A percentile compares a stretch with the other conserved stretches of the same genome.
Evolutionary conservation across 2,888 invertebrate genomes (phyloP).

Genomic region (Tenthredo distinguenda): DNA sequence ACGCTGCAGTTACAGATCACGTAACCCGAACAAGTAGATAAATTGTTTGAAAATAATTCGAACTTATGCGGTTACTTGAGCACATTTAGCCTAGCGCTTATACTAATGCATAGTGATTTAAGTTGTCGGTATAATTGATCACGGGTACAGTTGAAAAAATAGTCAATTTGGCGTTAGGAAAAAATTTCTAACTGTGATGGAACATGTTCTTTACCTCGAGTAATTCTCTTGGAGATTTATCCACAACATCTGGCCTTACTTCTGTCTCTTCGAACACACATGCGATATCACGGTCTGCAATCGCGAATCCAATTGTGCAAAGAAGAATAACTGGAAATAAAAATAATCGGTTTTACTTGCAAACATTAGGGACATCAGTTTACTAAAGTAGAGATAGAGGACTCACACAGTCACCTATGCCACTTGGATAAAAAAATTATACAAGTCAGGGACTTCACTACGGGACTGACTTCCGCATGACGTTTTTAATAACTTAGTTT

Average conservation of each 20-base stretch:
- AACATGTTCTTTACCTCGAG: neutral
- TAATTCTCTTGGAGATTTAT: neutral
- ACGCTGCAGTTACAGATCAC: neutral
- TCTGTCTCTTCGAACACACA: neutral
- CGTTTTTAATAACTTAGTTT: too few relatives aligned
- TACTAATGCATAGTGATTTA: neutral
- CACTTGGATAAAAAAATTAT: too few relatives aligned
- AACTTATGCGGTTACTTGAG: neutral
- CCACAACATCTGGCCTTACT: neutral
- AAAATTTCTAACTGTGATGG: too few relatives aligned
- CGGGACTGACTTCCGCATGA: too few relatives aligned
- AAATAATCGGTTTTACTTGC: neutral
- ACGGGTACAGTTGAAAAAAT: too few relatives aligned
- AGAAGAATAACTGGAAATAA: neutral
- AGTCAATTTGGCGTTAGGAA: too few relatives aligned
- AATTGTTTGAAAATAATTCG: neutral
- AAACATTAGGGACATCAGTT: neutral
- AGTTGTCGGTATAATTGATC: too few relatives aligned
- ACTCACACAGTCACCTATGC: too few relatives aligned
- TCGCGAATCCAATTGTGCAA: neutral
- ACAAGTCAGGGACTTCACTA: too few relatives aligned
- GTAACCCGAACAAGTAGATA: neutral
- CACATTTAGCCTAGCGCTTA: neutral
- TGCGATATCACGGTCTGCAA: neutral
- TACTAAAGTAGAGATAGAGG: too few relatives aligned